Base-by-base conservation (phyloP, 2,888 invertebrate species). In the Micoletzkya japonica region DNA sequence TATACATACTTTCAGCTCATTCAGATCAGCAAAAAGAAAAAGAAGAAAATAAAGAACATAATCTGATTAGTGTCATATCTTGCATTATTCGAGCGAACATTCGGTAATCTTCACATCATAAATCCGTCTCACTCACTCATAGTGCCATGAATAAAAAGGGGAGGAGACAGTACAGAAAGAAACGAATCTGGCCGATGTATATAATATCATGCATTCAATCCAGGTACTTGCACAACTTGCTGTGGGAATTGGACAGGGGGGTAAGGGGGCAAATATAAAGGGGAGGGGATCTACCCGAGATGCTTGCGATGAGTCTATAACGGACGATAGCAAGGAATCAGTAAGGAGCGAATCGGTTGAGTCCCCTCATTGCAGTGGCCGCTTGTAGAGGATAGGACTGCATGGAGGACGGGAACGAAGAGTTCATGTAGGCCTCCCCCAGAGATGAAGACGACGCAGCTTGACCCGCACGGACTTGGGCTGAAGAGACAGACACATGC, bases 321-420 rank as follows among this genome's bases (percentile, higher is more conserved):
- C 17, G 20, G 37, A n/a, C 28, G 28, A 28, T 20, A 37, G 52
- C n/a, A 34, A 30, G 28, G 32, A 30, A 30, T 59, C 72, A 80
- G 68, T 80, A 80, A 4, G 80, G 80, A 32, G 80, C 74, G 60
- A 78, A 80, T 64, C 80, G 74, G 49, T 77, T 78, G 56, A 80
- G 54, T 6, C 76, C 74, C 56, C 80, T 71, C 54, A 73, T 72
- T 39, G 75, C 73, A 32, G 74, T 74, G 20, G 73, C 73, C n/a
- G 74, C 67, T 32, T 68, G 68, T 7, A 68, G 34, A 20, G 71
- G 75, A 63, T 76, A 77, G 37, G 76, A 71, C 3, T 75, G 75
- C 10, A 78, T 58, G 7, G 78, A 73, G 1, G 79, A 74, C 2
- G 76, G 64, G 34, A 79, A 54, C 7, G 77, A 76, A 6, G 76